Evolutionary conservation across 1,140 invertebrate genomes (phyloP), one percentile per base, ranked within the genome.

Genomic region (Bursaphelenchus mucronatus): DNA sequence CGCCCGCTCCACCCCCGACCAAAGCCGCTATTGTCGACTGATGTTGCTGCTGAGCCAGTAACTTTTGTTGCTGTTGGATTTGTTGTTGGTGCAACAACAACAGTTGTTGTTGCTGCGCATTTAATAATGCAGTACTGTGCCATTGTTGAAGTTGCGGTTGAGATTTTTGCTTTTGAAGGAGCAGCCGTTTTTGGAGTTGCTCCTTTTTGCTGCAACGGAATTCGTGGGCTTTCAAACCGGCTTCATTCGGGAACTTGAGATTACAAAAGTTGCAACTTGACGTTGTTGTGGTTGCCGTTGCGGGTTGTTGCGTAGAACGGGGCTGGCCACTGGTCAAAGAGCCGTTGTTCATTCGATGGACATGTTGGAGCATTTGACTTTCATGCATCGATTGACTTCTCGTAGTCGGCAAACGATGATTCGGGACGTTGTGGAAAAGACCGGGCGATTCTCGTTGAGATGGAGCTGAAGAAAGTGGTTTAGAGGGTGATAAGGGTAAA

Each of bases 201-300:
- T 71, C 74, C 39, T 73, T 71, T 50, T 74, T 74, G 1, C 54
- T 63, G 63, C 71, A 74, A 51, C 74, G 62, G n/a, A 61, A 61
- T 54, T 76, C 74, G 55, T 74, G 71, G n/a, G 64, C 61, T 30
- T 76, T 50, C 15, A 74, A 54, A 19, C 74, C 71, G 3, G 74
- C 73, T 40, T 76, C 69, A 55, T 76, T 74, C 3, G 71, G 74
- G n/a, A 74, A 74, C 47, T 76, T 76, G 9, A 74, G 11, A 21
- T 67, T 51, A 46, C 71, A 74, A 43, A 63, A 76, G 17, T 73
- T 67, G 56, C 71, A 74, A 13, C 13, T 39, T 6, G 58, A 13
- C 1, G 59, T 19, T 9, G 8, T 67, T 67, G 11, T n/a, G 61
- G 17, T 13, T 40, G 30, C 40, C 53, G 46, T 58, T 17, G 11